phyloP scores from a whole-genome alignment of 2,888 invertebrate genomes.

The Gnatocerus cornutus region DNA sequence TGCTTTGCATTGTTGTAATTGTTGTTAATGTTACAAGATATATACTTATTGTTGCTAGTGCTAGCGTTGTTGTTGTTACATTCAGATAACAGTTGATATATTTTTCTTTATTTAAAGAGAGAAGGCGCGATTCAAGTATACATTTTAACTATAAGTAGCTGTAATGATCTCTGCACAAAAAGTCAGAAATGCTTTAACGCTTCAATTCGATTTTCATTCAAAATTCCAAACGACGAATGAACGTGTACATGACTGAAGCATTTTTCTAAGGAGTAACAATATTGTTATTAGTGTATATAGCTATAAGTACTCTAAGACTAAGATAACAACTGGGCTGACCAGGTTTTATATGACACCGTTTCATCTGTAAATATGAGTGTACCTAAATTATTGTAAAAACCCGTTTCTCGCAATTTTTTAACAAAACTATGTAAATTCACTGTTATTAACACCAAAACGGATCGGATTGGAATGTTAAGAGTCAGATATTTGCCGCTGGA shows the following conservation, averaged over 20 bases:
- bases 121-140: constrained; percentile 57
- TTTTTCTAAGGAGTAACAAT: constrained; percentile 56
- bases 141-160: constrained; percentile 49
- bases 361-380: constrained; percentile 59
- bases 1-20: constrained; percentile 70
- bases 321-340: constrained; percentile 62
- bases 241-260: constrained; percentile 61
- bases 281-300: constrained; percentile 67
- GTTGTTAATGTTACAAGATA: constrained; percentile 69
- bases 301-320: constrained; percentile 57
- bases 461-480: constrained; percentile 26
- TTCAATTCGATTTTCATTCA: constrained; percentile 1
- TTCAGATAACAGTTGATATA: constrained; percentile 65
- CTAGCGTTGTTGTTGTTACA: constrained; percentile 70
- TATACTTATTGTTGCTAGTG: constrained; percentile 70
- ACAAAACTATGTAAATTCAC: constrained; percentile 43
- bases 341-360: constrained; percentile 64
- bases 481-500: constrained; percentile 55
- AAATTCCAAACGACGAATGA: constrained; percentile 1
- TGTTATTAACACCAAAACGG: constrained; percentile 47
- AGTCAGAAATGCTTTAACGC: constrained; percentile 38
- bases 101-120: constrained; percentile 62
- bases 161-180: constrained; percentile 55
- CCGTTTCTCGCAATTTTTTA: constrained; percentile 48
- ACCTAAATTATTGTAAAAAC: constrained; percentile 50